Conservation (phyloP, 2,113 vertebrate species). For the Ramphastos sulfuratus region DNA sequence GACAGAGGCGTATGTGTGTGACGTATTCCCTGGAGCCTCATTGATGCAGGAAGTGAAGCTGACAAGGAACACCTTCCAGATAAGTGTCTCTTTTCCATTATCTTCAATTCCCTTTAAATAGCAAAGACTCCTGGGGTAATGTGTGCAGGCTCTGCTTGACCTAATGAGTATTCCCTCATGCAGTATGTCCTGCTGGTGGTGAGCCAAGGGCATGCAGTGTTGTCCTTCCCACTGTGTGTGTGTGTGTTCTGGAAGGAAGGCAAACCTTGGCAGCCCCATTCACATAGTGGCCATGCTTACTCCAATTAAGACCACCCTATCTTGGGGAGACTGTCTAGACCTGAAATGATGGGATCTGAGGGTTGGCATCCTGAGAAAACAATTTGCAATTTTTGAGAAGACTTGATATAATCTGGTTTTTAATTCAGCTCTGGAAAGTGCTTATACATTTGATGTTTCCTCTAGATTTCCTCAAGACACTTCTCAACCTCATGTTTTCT, state of each 20-base stretch:
- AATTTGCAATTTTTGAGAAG: neutral
- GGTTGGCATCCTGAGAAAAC: neutral
- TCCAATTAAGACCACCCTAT: neutral
- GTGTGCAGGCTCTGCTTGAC: neutral
- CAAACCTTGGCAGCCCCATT: neutral
- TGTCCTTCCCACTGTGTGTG: neutral
- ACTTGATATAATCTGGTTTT: neutral
- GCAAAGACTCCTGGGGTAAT: neutral
- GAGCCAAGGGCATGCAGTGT: neutral
- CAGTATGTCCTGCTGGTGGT: neutral
- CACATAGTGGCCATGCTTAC: neutral
- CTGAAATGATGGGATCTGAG: neutral
- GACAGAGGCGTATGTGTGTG: neutral
- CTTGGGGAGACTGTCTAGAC: neutral
- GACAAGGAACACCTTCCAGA: conserved; percentile 29
- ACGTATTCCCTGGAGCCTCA: neutral
- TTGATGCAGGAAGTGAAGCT: neutral
- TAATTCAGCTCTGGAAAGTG: neutral
- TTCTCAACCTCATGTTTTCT: neutral
- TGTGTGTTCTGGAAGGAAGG: neutral
- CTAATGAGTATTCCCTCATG: neutral
- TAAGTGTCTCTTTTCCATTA: conserved; percentile 34
- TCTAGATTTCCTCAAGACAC: neutral
- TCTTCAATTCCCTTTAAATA: neutral
- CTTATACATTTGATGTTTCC: neutral